These are phyloP conservation scores for Rhodinocichla rosea DNA, from an alignment of 2,113 vertebrate species.

Conservation along the genomic window DNA sequence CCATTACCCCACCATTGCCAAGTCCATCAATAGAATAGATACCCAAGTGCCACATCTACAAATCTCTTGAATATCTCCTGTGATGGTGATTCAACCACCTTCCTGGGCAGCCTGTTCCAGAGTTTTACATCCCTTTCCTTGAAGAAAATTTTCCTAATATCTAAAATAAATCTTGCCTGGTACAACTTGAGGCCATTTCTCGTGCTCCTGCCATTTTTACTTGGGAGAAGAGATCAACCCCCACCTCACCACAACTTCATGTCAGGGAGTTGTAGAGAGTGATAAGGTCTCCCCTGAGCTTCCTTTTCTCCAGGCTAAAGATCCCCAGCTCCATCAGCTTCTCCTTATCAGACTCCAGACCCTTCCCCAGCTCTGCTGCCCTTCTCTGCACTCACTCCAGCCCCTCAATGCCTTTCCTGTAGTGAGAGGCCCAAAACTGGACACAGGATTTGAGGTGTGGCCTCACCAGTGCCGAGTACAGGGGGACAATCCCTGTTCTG, in stretches of 20 bases:
- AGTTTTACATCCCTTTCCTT: not conserved
- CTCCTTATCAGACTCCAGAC: not conserved
- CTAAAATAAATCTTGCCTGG: not conserved
- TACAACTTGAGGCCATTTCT: not conserved
- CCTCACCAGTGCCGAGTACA: fast-evolving
- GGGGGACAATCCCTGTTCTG: not conserved
- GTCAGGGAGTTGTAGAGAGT: not conserved
- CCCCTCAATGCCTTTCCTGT: not conserved
- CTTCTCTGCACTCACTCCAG: not conserved
- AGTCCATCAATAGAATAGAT: not conserved
- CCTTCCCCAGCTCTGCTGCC: fast-evolving
- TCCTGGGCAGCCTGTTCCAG: not conserved
- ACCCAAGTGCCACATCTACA: not conserved
- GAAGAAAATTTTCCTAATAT: not conserved
- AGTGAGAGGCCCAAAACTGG: not conserved
- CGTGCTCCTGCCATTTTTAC: not conserved
- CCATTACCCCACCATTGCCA: not conserved
- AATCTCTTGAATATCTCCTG: not conserved
- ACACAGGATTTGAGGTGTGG: not conserved
- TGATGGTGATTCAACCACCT: not conserved
- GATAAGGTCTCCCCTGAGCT: not conserved
- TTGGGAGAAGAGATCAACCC: not conserved
- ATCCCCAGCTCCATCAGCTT: not conserved
- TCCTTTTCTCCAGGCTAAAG: not conserved
- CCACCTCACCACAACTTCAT: not conserved